phyloP scores from a whole-genome alignment of 1,140 invertebrate genomes.

The Neuroterus valhalla region DNA sequence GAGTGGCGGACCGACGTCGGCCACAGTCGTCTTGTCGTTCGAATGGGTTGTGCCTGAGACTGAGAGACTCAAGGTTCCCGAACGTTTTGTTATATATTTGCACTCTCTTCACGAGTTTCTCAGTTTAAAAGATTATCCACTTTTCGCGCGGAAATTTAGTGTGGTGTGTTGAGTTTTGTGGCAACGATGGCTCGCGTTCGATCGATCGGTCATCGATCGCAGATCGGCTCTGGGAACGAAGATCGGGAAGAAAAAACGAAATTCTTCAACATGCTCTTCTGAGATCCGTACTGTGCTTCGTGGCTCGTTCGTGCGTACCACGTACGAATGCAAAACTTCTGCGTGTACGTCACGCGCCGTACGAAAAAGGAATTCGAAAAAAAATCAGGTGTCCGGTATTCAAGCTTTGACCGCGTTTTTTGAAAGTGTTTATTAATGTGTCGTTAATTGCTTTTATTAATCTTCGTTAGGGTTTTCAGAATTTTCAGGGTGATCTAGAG shows the following conservation, averaged over 20 bases:
- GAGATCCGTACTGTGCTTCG: conserved; percentile 23
- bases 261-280: conserved; percentile 37
- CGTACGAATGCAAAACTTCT: conserved; percentile 14
- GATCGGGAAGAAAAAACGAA: conserved; percentile 28
- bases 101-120: not conserved
- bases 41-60: conserved; percentile 63
- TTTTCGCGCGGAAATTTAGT: conserved; percentile 30
- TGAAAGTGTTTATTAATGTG: conserved; percentile 1
- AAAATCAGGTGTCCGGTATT: conserved; percentile 24
- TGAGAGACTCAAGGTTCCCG: conserved; percentile 66
- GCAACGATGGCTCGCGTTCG: conserved; percentile 41
- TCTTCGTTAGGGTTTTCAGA: not conserved
- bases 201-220: conserved; percentile 39
- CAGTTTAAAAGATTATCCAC: not conserved
- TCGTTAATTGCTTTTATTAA: not conserved
- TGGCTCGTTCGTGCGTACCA: conserved; percentile 29
- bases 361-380: conserved; percentile 20
- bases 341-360: conserved; percentile 13
- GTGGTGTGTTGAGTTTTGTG: conserved; percentile 36
- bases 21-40: conserved; percentile 64
- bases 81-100: conserved; percentile 59
- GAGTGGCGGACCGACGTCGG: conserved; percentile 57
- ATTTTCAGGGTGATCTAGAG: conserved; percentile 36
- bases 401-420: conserved; percentile 11
- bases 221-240: conserved; percentile 38